These are phyloP conservation scores for Scaptomyza reducta DNA, from an alignment of 2,888 invertebrate genomes.

Conservation along the genomic window DNA sequence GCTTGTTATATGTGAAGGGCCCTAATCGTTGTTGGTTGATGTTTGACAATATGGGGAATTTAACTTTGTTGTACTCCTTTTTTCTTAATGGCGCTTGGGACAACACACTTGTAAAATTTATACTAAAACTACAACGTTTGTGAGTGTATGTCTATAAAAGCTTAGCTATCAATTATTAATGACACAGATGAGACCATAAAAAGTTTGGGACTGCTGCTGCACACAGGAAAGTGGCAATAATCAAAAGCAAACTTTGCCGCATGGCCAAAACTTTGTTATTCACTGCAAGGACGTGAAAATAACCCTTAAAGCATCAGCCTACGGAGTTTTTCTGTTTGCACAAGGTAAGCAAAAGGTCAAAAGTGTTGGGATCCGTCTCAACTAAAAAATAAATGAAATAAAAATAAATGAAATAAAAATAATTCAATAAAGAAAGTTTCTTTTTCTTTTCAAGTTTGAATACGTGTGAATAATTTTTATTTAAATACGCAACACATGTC, in stretches of 20 bases:
- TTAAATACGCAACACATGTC: conserved; percentile 63
- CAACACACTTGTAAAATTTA: conserved; percentile 9
- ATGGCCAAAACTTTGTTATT: conserved; percentile 36
- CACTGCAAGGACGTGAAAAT: conserved; percentile 5
- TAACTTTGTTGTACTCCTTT: conserved; percentile 17
- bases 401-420: conserved; percentile 65
- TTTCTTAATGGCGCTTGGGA: conserved; percentile 15
- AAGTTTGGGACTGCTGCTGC: conserved; percentile 41
- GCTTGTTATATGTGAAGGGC: conserved; percentile 32
- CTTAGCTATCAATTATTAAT: conserved; percentile 62
- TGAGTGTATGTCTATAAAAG: conserved; percentile 16
- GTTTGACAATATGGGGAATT: conserved; percentile 20
- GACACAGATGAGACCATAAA: conserved; percentile 26
- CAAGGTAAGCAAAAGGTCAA: conserved; percentile 26
- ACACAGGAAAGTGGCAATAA: conserved; percentile 31
- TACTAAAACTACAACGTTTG: background rate
- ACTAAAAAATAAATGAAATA: conserved; percentile 32
- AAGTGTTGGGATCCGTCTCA: conserved; percentile 1
- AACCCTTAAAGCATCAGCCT: conserved; percentile 9
- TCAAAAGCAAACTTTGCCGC: conserved; percentile 44
- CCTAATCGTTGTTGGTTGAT: too few species aligned
- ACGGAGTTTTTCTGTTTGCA: conserved; percentile 8
- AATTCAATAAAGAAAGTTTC: conserved; percentile 60
- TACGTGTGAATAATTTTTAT: conserved; percentile 59
- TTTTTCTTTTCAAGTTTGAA: conserved; percentile 24